Evolutionary conservation across 2,888 invertebrate genomes (phyloP), one percentile per base, ranked within the genome.

Genomic region (Scelioninae gen. 1): DNA sequence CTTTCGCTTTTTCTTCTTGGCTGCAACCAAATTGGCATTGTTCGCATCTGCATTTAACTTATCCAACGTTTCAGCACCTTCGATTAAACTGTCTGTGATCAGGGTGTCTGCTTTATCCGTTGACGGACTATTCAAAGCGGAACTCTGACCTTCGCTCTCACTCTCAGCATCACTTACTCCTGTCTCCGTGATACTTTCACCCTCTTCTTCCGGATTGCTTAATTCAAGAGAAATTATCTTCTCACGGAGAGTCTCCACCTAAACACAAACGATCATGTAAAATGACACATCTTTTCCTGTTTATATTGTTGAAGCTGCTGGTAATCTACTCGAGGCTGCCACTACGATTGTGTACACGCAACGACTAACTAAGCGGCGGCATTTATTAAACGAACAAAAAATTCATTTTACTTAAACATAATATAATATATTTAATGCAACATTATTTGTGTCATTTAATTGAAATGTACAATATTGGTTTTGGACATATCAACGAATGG

Each of bases 221-320:
- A 97, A 93, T 93, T 97, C 97, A 93, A 97, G 93, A 76, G 97
- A 97, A 93, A 97, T 96, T 88, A 97, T 97, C 93, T 97, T 97
- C 93, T 97, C 97, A 93, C 96, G 96, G 84, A 97, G 95, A 83
- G 97, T 97, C 94, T 97, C 97, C 92, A 97, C 97, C 97, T 96
- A 92, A 16, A 31, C 15, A 51, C 6, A 45, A 45, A 43, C 6
- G 7, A n/a, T 34, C 34, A 9, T 34, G 34, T n/a, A n/a, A n/a
- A n/a, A n/a, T n/a, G n/a, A n/a, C n/a, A n/a, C n/a, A n/a, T n/a
- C n/a, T n/a, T n/a, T n/a, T n/a, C n/a, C n/a, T n/a, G n/a, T n/a
- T n/a, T n/a, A n/a, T n/a, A n/a, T n/a, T n/a, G n/a, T n/a, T n/a
- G n/a, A n/a, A n/a, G n/a, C n/a, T n/a, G n/a, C n/a, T n/a, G n/a